Percentiles rank a stretch among this genome's conserved stretches.
phyloP scores from a whole-genome alignment of 2,888 invertebrate species.

The Petrolisthes manimaculis region DNA sequence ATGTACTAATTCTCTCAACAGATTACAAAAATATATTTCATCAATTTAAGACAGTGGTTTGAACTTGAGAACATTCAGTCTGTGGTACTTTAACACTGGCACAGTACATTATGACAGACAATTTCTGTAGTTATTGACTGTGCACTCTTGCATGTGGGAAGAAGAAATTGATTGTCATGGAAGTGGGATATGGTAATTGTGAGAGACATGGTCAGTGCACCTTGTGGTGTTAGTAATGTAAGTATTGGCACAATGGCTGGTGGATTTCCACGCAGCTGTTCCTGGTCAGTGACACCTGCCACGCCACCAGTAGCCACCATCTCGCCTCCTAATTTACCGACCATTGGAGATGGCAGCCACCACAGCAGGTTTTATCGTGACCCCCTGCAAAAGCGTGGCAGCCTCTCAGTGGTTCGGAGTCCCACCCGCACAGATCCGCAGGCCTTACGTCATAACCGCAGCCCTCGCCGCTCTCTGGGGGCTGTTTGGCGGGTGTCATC shows the following conservation, averaged over 20 bases:
- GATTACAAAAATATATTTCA: not conserved
- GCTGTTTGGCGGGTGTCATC: constrained; percentile 57
- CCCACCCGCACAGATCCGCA: constrained; percentile 37
- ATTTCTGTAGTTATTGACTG: no score
- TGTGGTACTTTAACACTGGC: not conserved
- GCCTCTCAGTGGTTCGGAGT: constrained; percentile 34
- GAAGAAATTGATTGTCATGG: constrained; percentile 18
- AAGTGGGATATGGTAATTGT: constrained; percentile 4
- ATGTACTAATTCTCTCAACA: not conserved
- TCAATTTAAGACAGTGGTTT: not conserved
- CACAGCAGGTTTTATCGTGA: constrained; percentile 38
- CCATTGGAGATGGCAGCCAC: constrained; percentile 25
- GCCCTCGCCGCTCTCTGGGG: constrained; percentile 48
- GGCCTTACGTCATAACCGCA: constrained; percentile 29
- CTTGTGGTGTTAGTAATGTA: not conserved
- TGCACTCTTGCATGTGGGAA: not conserved
- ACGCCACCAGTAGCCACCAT: constrained; percentile 46
- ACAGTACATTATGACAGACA: no score
- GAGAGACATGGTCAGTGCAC: constrained; percentile 6
- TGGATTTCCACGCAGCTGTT: constrained; percentile 50
- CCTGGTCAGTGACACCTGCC: constrained; percentile 55
- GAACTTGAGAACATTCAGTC: not conserved
- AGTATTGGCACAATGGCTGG: constrained; percentile 27
- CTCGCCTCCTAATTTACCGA: constrained; percentile 19
- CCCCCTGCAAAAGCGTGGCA: constrained; percentile 41